phyloP scores from a whole-genome alignment of 2,797 vertebrate genomes.

The Hypotaenidia okinawae region DNA sequence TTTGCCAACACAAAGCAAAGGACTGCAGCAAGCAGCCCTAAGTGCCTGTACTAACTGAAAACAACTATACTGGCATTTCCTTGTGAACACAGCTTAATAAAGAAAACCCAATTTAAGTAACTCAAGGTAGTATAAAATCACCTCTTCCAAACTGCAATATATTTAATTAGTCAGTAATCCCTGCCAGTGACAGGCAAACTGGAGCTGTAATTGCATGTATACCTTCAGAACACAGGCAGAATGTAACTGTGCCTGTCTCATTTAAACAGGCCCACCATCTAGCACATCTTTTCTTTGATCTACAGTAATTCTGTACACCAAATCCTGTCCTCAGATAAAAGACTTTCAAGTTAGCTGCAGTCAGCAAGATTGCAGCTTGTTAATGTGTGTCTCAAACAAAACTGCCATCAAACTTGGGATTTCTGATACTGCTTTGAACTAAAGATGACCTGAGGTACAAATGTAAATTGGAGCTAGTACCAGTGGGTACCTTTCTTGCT shows the following conservation, averaged over 20 bases:
- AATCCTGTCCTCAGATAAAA: background rate
- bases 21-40: background rate
- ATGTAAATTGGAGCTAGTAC: background rate
- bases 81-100: background rate
- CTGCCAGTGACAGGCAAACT: background rate
- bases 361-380: background rate
- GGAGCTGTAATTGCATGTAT: background rate
- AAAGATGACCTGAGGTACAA: background rate
- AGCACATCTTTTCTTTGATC: background rate
- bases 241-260: background rate
- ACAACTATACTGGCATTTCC: background rate
- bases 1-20: background rate
- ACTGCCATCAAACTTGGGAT: background rate
- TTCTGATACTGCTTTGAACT: background rate
- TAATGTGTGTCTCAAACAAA: background rate
- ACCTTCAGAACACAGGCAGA: background rate
- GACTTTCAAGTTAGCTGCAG: background rate
- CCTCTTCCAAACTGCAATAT: background rate
- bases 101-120: background rate
- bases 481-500: background rate
- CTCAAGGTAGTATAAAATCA: background rate
- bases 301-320: background rate
- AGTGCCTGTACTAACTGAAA: background rate
- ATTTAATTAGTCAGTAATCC: background rate
- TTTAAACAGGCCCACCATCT: background rate